Evolutionary conservation across 30 jellyfish, hydroid and myxozoan species (phyloP).

Genomic region (Aurelia aurita complex sp. Pacific): DNA sequence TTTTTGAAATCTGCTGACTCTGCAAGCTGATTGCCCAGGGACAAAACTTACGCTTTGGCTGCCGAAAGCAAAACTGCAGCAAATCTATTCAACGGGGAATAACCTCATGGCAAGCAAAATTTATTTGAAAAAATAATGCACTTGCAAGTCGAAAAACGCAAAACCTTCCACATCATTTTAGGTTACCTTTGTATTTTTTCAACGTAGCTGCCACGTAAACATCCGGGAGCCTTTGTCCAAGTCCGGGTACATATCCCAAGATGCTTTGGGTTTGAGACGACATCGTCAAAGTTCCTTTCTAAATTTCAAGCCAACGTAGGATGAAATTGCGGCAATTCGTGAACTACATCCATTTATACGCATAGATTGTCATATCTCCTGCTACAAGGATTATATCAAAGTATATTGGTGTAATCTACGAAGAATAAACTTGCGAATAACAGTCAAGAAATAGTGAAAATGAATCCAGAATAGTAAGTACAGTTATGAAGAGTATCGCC

Average conservation of each 20-base stretch:
- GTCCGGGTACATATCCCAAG: conserved; percentile 55
- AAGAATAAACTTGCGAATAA: too few species aligned
- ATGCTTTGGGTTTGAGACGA: conserved; percentile 55
- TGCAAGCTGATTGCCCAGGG: too few species aligned
- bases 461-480: conserved; percentile 99
- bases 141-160: too few species aligned
- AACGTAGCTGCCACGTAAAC: conserved; percentile 79
- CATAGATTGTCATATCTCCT: neutral
- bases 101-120: too few species aligned
- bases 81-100: too few species aligned
- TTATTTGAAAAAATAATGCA: too few species aligned
- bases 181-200: neutral
- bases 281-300: conserved; percentile 77
- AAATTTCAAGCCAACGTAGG: conserved; percentile 62
- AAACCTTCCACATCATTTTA: too few species aligned
- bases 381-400: too few species aligned
- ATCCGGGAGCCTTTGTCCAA: conserved; percentile 67
- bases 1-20: too few species aligned
- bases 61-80: too few species aligned
- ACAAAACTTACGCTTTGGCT: too few species aligned
- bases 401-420: too few species aligned
- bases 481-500: neutral
- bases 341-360: conserved; percentile 5
- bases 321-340: conserved; percentile 26
- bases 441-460: conserved; percentile 14